Evolutionary conservation across 1,140 invertebrate genomes (phyloP), one percentile per base, ranked within the genome.

Genomic region (Listronotus bonariensis): DNA sequence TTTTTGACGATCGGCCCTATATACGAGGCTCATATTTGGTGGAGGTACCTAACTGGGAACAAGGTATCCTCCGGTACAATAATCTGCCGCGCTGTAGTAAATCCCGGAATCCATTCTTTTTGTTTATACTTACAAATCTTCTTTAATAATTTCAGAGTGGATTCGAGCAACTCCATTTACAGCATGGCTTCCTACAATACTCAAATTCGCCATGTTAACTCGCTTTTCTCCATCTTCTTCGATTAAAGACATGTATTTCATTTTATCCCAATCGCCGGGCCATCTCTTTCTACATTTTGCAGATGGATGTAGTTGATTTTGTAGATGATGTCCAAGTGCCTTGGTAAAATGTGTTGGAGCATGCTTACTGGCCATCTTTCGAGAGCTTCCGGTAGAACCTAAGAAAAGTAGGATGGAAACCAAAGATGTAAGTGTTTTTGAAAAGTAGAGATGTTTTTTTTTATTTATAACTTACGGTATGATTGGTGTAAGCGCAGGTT

Each of bases 241-340:
- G 53, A 98, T 87, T 11, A 96, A 81, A 0, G 96, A 99, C 96
- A 99, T 98, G 45, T 91, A 85, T 40, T 93, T 86, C 82, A 99
- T 80, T 48, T 91, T 88, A 63, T 95, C 95, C 59, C 88, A 64
- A 73, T 99, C 95, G 9, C 87, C 90, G 0, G 96, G 95, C 82
- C 84, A 96, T 70, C 85, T 87, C 73, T 88, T 68, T 84, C 77
- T 9, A 96, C 88, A 32, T 78, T 83, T 79, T 96, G 82, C 40
- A 98, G 80, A 79, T 96, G 93, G 31, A 89, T 77, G 79, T 88
- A 87, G 78, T 98, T 98, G 67, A 99, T 99, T 71, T 97, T 89
- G 77, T 98, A 99, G 74, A 99, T 99, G 67, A 99, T 97, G 80
- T 99, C 85, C 80, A 99, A 84, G 78, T 99, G 98, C 51, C 98